Evolutionary conservation across 2,797 vertebrate genomes (phyloP), one percentile per base, ranked within the genome.

Genomic region (Pipistrellus nathusii): DNA sequence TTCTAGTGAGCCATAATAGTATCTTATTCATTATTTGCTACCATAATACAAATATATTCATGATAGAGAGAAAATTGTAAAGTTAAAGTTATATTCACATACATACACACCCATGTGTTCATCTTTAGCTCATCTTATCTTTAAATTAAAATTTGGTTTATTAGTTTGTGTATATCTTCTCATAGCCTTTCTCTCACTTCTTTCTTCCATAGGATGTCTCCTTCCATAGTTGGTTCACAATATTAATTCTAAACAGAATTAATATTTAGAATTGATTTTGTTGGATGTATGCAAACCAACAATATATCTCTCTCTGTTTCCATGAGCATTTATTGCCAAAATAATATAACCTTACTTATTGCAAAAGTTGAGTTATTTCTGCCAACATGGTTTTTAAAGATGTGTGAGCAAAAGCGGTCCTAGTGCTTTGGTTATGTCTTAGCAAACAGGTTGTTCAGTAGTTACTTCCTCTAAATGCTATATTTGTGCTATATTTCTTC

Each of bases 261-360:
- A 91, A 72, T 71, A 62, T 59, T 23, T 73, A 93, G 53, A 62
- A 27, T 89, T 86, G 13, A 78, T 94, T 93, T 73, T 55, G 30
- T 71, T 38, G 57, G 21, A 44, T 48, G 21, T 75, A 17, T 82
- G 55, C 51, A 55, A 86, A 76, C 46, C 32, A 87, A 46, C 27
- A 48, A 48, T 78, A 46, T 55, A 85, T n/a, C 44, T 82, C 13
- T 93, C 59, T 90, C 90, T 76, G 55, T 38, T 59, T 32, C 81
- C 35, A 46, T 2, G 18, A 51, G 0, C 27, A 91, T 78, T 59
- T 83, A 87, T 53, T 59, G 21, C 7, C 14, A 92, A 92, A 51
- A 87, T 7, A 62, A 2, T 30, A 88, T 75, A 80, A 9, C 21
- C 6, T 55, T 21, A 6, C 3, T 71, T 48, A 64, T 2, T 72